Percentiles rank a stretch among this genome's conserved stretches.
Conservation (phyloP, 2,888 invertebrate genomes). For the Tiliacea aurago region DNA sequence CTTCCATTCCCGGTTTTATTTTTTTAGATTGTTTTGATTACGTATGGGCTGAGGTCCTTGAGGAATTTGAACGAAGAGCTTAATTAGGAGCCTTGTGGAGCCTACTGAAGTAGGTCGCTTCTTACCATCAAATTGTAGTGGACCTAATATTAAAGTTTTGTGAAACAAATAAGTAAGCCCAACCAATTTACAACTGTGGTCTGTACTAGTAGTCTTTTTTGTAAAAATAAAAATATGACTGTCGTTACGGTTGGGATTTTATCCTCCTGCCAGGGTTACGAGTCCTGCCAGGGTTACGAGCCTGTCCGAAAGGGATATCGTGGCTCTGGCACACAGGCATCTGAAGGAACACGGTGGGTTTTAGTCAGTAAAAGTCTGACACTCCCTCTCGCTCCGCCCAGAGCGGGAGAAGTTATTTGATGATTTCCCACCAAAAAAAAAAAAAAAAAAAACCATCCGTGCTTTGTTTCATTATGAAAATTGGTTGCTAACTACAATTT, state of each 20-base stretch:
- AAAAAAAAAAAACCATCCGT: conserved; percentile 49
- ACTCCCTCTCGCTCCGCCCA: no score
- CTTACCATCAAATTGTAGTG: conserved; percentile 12
- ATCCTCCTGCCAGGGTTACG: no score
- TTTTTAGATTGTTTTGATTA: not conserved
- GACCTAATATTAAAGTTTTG: not conserved
- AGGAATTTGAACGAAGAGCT: not conserved
- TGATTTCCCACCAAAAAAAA: no score
- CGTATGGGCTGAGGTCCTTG: no score
- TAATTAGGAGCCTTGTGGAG: not conserved
- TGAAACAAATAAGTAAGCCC: not conserved
- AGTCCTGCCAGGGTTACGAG: no score
- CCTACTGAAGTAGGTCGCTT: not conserved
- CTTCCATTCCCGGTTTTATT: conserved; percentile 3
- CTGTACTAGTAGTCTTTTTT: not conserved
- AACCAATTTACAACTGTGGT: not conserved
- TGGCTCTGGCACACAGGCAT: no score
- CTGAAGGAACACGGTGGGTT: no score
- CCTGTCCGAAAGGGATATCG: no score
- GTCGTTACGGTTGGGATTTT: conserved; percentile 35
- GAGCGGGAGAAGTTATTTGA: no score
- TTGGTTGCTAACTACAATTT: conserved; percentile 60
- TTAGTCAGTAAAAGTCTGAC: no score
- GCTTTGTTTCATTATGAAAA: conserved; percentile 61
- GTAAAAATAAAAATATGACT: conserved; percentile 4